Base-by-base conservation (phyloP, 2,888 invertebrate genomes). In the Caenorhabditis sulstoni region DNA sequence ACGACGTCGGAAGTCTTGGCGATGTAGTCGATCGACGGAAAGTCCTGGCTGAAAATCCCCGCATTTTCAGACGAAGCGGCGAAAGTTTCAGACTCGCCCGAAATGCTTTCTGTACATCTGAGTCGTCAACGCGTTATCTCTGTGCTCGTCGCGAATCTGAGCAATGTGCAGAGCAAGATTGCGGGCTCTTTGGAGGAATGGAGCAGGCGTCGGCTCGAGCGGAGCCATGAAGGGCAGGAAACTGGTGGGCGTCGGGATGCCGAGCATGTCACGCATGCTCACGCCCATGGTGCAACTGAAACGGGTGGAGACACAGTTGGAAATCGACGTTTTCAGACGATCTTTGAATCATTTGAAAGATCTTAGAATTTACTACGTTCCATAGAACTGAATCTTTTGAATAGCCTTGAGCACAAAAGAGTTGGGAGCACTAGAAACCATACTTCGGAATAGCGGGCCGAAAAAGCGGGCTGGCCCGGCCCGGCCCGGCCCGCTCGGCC, bases 1-100 rank as follows among this genome's bases (percentile, higher is more conserved):
- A 86, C 66, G 12, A 85, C 47, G 39, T 85, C 85, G n/a, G 85
- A 81, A 5, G 76, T 75, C 41, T 73, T 71, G 8, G 83, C 84
- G 20, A 85, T 59, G 2, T 65, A 37, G 2, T 71, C 68, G 12
- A 86, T 59, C 20, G 64, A 22, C 4, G 86, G 86, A 57, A 87
- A 86, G 11, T 81, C 71, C 7, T 71, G 18, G n/a, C 86, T 83
- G 52, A 14, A 53, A 45, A 14, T n/a, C n/a, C n/a, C n/a, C n/a
- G n/a, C n/a, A n/a, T n/a, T n/a, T n/a, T n/a, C n/a, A n/a, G n/a
- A n/a, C n/a, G n/a, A n/a, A n/a, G n/a, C n/a, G 44, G 12, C 3
- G 44, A 29, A 47, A 47, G 47, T 16, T 47, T 16, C n/a, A 37
- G 37, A 1, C 62, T 35, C 14, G 70, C 77, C 79, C 79, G 50